These are phyloP conservation scores for Prorops nasuta DNA, from an alignment of 1,140 invertebrate genomes.

Conservation along the genomic window DNA sequence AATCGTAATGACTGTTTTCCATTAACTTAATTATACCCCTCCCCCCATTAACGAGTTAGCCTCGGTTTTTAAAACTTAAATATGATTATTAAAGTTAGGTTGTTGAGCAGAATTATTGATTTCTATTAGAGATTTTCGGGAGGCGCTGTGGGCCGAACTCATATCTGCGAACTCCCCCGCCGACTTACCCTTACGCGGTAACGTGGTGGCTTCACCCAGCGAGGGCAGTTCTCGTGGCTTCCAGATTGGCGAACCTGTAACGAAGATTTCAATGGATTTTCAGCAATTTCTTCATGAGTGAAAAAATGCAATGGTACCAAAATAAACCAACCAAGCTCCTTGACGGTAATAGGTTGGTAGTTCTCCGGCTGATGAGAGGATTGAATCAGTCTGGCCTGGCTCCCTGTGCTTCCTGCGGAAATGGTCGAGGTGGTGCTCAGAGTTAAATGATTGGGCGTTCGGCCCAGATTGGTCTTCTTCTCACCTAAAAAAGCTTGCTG, in stretches of 20 bases:
- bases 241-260: constrained; percentile 53
- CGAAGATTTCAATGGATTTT: constrained; percentile 17
- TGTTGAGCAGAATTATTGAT: constrained; percentile 56
- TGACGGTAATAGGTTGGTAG: constrained; percentile 80
- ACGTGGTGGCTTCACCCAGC: constrained; percentile 52
- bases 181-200: constrained; percentile 56
- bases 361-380: constrained; percentile 88
- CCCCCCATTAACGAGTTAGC: constrained; percentile 23
- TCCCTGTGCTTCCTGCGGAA: constrained; percentile 89
- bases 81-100: constrained; percentile 56
- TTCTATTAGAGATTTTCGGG: constrained; percentile 55
- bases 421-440: constrained; percentile 90
- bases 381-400: constrained; percentile 89
- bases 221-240: constrained; percentile 54
- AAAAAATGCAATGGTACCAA: too few relatives aligned
- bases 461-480: constrained; percentile 71
- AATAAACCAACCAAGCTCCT: constrained; percentile 89
- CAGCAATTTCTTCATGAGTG: constrained; percentile 5
- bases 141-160: constrained; percentile 52
- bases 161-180: constrained; percentile 51
- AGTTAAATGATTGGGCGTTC: constrained; percentile 89
- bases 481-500: constrained; percentile 66
- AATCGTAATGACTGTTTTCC: too few relatives aligned
- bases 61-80: constrained; percentile 43
- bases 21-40: too few relatives aligned